Evolutionary conservation across 2,888 invertebrate species (phyloP), one percentile per base, ranked within the genome.

Genomic region (Epistrophella euchroma): DNA sequence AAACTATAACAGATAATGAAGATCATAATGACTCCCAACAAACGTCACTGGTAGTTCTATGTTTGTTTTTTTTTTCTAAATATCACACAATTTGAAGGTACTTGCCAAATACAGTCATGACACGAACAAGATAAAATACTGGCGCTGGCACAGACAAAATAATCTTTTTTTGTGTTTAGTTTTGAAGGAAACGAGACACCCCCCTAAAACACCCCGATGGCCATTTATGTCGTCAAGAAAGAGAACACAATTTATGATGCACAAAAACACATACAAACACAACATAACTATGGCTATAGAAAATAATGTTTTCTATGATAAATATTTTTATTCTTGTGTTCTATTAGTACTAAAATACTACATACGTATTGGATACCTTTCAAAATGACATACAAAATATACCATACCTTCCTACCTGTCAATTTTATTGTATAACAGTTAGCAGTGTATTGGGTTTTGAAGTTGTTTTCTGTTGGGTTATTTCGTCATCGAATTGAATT

Each of bases 81-180:
- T 74, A 72, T 77, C 83, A 74, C 50, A 64, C 70, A 62, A 64
- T 74, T 78, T 78, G 50, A n/a, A n/a, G n/a, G n/a, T 74, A 68
- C 62, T 74, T 78, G 83, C 83, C 78, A 83, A 83, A 83, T 66
- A 83, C 74, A 74, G 79, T 66, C 83, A 78, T 78, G 78, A 71
- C 70, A 78, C 17, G 74, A 78, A 71, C 78, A 78, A 83, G 83
- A 83, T 83, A 83, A 83, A 83, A 83, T 64, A 74, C 83, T 83
- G 74, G 78, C 74, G 83, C 78, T 78, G 64, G 55, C 74, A 77
- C 62, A 74, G 82, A 68, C 82, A 70, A 73, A 83, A 83, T 73
- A 77, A 82, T 45, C 45, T 72, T 10, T 9, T 73, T 71, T 43
- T 62, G 22, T 43, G 17, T 22, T 60, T 66, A 25, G 22, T 78